phyloP scores from a whole-genome alignment of 2,113 vertebrate genomes.

The Chaetura pelagica region DNA sequence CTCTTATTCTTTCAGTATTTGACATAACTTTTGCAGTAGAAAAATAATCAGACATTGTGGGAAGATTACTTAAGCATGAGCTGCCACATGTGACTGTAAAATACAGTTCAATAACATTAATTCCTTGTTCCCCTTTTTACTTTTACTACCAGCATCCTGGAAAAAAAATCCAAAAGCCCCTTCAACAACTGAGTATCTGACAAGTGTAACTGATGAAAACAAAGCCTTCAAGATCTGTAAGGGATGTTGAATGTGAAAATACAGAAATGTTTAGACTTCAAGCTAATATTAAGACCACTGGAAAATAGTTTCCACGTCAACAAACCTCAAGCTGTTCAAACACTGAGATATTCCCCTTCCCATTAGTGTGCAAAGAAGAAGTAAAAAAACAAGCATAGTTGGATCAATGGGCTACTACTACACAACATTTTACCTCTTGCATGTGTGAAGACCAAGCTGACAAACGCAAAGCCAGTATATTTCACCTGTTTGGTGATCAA shows the following conservation, averaged over 20 bases:
- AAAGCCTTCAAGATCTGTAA: background rate
- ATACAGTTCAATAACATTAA: background rate
- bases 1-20: background rate
- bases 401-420: conserved; percentile 73
- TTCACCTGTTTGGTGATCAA: conserved; percentile 42
- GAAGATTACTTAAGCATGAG: background rate
- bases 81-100: background rate
- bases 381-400: conserved; percentile 67
- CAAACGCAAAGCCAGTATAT: conserved; percentile 75
- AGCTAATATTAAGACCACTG: conserved; percentile 11
- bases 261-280: conserved; percentile 24
- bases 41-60: background rate
- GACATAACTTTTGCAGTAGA: background rate
- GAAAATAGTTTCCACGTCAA: conserved; percentile 37
- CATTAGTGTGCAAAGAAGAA: conserved; percentile 72
- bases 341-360: conserved; percentile 83
- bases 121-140: background rate
- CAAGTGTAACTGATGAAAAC: background rate
- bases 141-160: background rate
- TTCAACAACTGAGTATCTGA: background rate
- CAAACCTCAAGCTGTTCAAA: conserved; percentile 84
- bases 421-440: conserved; percentile 77
- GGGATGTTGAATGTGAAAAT: background rate
- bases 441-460: conserved; percentile 75
- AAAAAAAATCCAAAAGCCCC: background rate